Conservation (phyloP, 2,113 vertebrate genomes). For the Eublepharis macularius region DNA sequence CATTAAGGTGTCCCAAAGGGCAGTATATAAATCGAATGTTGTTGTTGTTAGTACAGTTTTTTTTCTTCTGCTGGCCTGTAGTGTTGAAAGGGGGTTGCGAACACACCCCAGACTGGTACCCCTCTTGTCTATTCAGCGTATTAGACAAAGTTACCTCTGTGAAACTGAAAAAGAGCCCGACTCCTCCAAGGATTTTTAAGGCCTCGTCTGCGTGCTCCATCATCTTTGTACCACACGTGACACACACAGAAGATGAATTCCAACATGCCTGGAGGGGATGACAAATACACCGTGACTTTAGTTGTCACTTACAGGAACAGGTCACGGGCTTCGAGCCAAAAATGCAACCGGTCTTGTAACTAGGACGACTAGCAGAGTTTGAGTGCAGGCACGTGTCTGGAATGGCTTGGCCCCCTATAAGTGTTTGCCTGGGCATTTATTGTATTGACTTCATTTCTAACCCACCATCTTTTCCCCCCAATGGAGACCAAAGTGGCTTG, state of each 20-base stretch:
- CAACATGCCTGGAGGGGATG: background rate
- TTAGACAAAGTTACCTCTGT: slow-evolving; percentile 81
- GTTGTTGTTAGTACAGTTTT: too few relatives aligned
- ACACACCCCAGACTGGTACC: background rate
- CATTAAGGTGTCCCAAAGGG: too few relatives aligned
- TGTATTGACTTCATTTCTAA: too few relatives aligned
- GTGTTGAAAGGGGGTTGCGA: background rate
- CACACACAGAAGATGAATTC: slow-evolving; percentile 56
- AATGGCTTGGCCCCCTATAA: too few relatives aligned
- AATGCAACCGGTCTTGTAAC: too few relatives aligned
- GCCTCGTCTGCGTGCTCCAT: slow-evolving; percentile 85
- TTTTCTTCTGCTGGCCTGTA: background rate
- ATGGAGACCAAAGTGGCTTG: too few relatives aligned
- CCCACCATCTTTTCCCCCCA: too few relatives aligned
- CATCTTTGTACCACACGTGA: slow-evolving; percentile 82
- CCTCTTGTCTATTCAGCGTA: background rate
- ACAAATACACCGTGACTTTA: background rate
- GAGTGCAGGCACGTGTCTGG: too few relatives aligned
- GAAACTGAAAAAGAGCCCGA: slow-evolving; percentile 95
- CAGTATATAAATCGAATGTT: too few relatives aligned
- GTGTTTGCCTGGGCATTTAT: too few relatives aligned
- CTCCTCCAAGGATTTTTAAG: slow-evolving; percentile 90
- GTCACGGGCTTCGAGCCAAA: background rate
- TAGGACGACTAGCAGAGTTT: too few relatives aligned
- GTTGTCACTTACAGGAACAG: background rate